Base-by-base conservation (phyloP, 2,888 invertebrate species). In the Craniophora ligustri region DNA sequence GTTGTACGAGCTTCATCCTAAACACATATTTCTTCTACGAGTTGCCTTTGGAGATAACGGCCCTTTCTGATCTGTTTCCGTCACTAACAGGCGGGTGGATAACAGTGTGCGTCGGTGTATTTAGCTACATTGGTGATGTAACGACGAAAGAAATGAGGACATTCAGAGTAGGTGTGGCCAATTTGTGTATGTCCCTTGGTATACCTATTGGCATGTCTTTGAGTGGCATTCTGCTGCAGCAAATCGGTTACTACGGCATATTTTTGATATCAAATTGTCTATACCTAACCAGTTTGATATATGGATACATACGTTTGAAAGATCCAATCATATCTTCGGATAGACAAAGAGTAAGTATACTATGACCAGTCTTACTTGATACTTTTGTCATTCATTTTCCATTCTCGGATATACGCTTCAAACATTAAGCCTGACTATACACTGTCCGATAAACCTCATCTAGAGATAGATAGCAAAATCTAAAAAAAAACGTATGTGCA, bases 51-150 rank as follows among this genome's bases (percentile, higher is more conserved):
- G 94, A 95, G 85, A 80, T 94, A 65, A 94, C 93, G 72, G 93
- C 94, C 49, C 86, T 94, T 38, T 91, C 92, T 21, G 95, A 95
- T 75, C 83, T 94, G 45, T 94, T 94, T 72, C 94, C 94, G 62
- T 94, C 94, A 32, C 67, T 95, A 50, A 92, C 94, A 39, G 95
- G 95, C 32, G 94, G 94, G 39, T 94, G 94, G 94, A 94, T 94
- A 71, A 94, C 94, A 38, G 94, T 94, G 85, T 94, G 94, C 76
- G 94, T 95, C 74, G 94, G 94, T 66, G 92, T 95, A 69, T 94
- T 95, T 89, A 95, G 95, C 78, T 95, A 95, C 79, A 93, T 96
- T 31, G 94, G 95, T 74, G 95, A 95, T 72, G 93, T 95, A 57
- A 94, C 95, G 2, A 92, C 92, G 18, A 92, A 93, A 67, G 93